Base-by-base conservation (phyloP, 2,888 invertebrate genomes). In the Ephialtes manifestator region DNA sequence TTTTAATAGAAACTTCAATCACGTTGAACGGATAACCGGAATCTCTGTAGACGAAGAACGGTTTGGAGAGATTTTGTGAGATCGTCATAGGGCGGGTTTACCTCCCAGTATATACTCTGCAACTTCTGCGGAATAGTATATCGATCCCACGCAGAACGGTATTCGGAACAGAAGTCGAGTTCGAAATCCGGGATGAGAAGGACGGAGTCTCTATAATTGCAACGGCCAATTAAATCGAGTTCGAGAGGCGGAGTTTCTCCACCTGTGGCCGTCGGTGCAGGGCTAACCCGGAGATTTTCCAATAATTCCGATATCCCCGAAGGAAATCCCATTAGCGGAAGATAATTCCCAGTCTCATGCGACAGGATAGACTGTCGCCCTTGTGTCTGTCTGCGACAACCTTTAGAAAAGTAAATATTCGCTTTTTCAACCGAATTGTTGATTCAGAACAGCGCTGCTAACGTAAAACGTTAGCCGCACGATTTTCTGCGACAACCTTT, bases 261-360 rank as follows among this genome's bases (percentile, higher is more conserved):
- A 84, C 86, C 75, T 81, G 86, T 80, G 83, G 86, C 75, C 81
- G 81, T 20, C 63, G 55, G 55, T 28, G 67, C 82, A 72, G 35
- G 83, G 76, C 79, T 82, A 74, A 28, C 63, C 85, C 67, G 77
- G 84, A 86, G 85, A 89, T 90, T 88, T 63, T 89, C 88, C 88
- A 87, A 90, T 90, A 90, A 90, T 89, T 87, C 86, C 85, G 81
- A 89, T 90, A 89, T 88, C 87, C 85, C 81, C 81, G 18, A 72
- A 81, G 87, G 83, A 88, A 90, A 90, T 89, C 89, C 72, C 81
- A 89, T 90, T 89, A 88, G 85, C 72, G 39, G 55, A 24, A 67
- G 74, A 81, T 70, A 84, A 72, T 55, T 76, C 77, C 48, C 35
- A 46, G n/a, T 53, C 20, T 67, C 58, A 48, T 58, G 72, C 43